Base-by-base conservation (phyloP, 2,888 invertebrate genomes). In the Amphipyra tragopoginis region DNA sequence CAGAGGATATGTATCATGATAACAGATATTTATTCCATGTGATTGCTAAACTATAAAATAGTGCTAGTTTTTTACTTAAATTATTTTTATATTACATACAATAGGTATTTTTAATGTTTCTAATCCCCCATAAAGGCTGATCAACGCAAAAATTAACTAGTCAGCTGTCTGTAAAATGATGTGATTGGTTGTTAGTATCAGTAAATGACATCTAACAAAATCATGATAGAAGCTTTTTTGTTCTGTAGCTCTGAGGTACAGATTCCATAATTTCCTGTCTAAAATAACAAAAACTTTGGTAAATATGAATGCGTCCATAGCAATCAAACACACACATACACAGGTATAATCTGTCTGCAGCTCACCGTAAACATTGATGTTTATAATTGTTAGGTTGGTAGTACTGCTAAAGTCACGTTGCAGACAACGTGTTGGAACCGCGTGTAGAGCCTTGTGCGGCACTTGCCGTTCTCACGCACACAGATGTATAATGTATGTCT, bases 321-420 rank as follows among this genome's bases (percentile, higher is more conserved):
- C 14, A 33, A 43, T 57, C 83, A 65, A 86, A 87, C 86, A 82
- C 86, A 65, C 70, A 64, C 65, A 71, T 51, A 55, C 43, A 50
- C n/a, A 43, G 3, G 21, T 45, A 44, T 26, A 53, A 15, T 69
- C 42, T 21, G 40, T 69, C 42, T 21, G 40, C 68, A 64, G 45
- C 40, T 56, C 56, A 61, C 75, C 77, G 89, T 91, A 90, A 90
- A 91, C 88, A 90, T 85, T 82, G 83, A 77, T 68, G 77, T 80
- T 80, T 81, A 57, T 63, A 56, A 67, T 64, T 52, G 85, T 74
- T 58, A 80, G 75, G 91, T 92, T 94, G 93, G 92, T 72, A 88
- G 73, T 66, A 51, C 81, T 71, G 88, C 62, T 51, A 69, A 66
- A 82, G 91, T 94, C 94, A 93, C 93, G 94, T 94, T 93, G 93